phyloP scores from a whole-genome alignment of 2,113 vertebrate genomes.

The Pterocles orientalis region DNA sequence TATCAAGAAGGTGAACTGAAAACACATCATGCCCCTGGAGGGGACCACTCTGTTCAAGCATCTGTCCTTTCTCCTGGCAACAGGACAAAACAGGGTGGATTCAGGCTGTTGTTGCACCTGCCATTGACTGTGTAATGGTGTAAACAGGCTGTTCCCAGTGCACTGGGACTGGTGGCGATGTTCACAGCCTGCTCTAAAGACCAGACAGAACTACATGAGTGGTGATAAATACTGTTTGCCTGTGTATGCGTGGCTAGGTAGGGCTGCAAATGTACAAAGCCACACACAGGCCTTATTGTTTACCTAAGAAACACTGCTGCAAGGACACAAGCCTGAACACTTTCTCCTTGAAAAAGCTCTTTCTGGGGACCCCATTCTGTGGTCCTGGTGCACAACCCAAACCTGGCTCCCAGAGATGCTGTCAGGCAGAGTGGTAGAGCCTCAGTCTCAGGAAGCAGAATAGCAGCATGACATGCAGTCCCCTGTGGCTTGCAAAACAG shows the following conservation, averaged over 20 bases:
- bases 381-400: neutral
- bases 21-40: neutral
- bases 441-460: neutral
- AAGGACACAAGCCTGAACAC: neutral
- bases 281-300: neutral
- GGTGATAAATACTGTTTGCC: neutral
- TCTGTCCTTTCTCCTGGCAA: neutral
- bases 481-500: neutral
- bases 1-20: neutral
- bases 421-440: neutral
- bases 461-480: neutral
- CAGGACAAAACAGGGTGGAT: neutral
- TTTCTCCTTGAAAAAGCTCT: neutral
- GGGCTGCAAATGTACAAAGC: neutral
- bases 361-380: neutral
- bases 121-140: neutral
- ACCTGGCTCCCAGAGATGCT: neutral
- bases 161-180: neutral
- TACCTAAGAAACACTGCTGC: neutral
- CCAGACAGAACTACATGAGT: neutral
- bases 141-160: neutral
- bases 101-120: neutral
- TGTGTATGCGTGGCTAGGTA: neutral
- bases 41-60: neutral
- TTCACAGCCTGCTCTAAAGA: neutral